A percentile compares a stretch with the other conserved stretches of the same genome.
phyloP scores from a whole-genome alignment of 2,888 invertebrate genomes.

The Drosophila paranaensis region DNA sequence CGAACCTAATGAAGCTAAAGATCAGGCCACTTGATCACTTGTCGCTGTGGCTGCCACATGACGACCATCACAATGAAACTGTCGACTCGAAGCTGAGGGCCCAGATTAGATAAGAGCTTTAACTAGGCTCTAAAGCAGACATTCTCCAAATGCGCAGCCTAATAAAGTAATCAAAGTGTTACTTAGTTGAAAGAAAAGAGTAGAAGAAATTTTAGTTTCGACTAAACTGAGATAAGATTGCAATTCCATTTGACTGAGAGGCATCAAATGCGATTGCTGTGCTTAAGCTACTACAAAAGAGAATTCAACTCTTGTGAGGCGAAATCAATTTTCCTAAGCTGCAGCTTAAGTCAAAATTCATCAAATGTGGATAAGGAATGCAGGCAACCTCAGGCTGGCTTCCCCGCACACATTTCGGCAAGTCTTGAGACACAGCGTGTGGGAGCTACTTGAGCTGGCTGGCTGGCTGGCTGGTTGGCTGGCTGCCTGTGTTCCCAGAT shows the following conservation, averaged over 20 bases:
- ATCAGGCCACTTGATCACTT: conserved; percentile 23
- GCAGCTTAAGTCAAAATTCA: conserved; percentile 66
- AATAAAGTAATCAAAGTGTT: conserved; percentile 51
- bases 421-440: conserved; percentile 49
- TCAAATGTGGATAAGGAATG: conserved; percentile 41
- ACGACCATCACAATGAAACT: neutral
- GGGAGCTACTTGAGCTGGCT: conserved; percentile 50
- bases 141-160: conserved; percentile 1
- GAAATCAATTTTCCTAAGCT: conserved; percentile 53
- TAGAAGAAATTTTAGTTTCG: neutral
- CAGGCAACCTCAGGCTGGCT: conserved; percentile 24
- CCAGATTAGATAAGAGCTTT: conserved; percentile 46
- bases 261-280: neutral
- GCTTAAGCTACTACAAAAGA: conserved; percentile 12
- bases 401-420: conserved; percentile 47
- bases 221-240: conserved; percentile 30
- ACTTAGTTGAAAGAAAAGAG: conserved; percentile 12
- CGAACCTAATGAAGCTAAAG: conserved; percentile 35
- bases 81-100: conserved; percentile 6
- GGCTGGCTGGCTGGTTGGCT: conserved; percentile 1
- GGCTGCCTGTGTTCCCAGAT: conserved; percentile 60
- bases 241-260: neutral
- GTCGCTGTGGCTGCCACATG: conserved; percentile 9
- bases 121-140: conserved; percentile 15
- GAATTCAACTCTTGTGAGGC: conserved; percentile 11